Conservation (phyloP, 2,888 invertebrate species). For the Euplexia lucipara region DNA sequence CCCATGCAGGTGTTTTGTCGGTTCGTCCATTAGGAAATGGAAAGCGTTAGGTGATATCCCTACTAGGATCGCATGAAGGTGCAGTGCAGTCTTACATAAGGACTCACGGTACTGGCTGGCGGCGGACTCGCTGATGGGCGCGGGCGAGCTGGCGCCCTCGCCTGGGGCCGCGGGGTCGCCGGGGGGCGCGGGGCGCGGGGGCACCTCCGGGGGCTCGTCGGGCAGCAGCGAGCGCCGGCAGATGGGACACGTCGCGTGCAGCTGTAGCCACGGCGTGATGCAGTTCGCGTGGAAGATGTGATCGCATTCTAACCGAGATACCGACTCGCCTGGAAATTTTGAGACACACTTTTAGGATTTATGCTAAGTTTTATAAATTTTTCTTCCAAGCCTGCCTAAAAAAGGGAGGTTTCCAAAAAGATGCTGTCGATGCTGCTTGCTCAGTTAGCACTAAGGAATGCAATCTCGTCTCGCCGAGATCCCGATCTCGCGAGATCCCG, state of each 20-base stretch:
- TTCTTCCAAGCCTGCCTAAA: too few species aligned
- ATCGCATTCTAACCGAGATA: conserved; percentile 95
- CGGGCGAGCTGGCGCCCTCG: conserved; percentile 37
- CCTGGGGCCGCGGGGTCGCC: conserved; percentile 29
- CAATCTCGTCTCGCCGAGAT: too few species aligned
- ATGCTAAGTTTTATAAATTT: not conserved
- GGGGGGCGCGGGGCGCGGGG: conserved; percentile 33
- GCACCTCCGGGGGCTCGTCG: conserved; percentile 60
- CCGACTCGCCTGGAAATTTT: conserved; percentile 92
- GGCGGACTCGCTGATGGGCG: conserved; percentile 36
- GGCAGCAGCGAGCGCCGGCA: conserved; percentile 93
- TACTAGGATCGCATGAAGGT: conserved; percentile 47
- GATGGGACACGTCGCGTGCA: conserved; percentile 99
- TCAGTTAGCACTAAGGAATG: too few species aligned
- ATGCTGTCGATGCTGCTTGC: too few species aligned
- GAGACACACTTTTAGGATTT: not conserved
- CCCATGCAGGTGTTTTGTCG: not conserved
- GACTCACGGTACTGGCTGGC: conserved; percentile 58
- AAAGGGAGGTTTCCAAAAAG: too few species aligned
- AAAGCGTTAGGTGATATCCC: conserved; percentile 46
- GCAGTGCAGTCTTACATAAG: conserved; percentile 51
- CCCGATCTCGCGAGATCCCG: too few species aligned
- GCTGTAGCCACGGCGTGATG: conserved; percentile 98
- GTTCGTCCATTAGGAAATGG: conserved; percentile 17
- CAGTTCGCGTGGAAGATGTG: conserved; percentile 98